Evolutionary conservation across 2,888 invertebrate species (phyloP), one percentile per base, ranked within the genome.

Genomic region (Agrochola macilenta): DNA sequence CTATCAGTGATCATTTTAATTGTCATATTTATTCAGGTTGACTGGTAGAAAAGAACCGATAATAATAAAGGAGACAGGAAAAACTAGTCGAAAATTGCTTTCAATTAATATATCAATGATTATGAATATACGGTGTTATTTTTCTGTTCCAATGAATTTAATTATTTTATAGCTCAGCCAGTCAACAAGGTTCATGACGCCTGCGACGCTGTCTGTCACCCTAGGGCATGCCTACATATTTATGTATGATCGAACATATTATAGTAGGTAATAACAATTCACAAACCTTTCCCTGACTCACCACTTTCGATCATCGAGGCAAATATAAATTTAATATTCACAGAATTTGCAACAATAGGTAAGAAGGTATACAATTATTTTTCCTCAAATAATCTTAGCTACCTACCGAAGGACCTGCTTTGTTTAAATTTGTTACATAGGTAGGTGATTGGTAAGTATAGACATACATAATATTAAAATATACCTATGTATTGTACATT

Each of bases 331-430:
- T n/a, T n/a, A n/a, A n/a, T n/a, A n/a, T n/a, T n/a, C n/a, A n/a
- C n/a, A n/a, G n/a, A n/a, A n/a, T n/a, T n/a, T n/a, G n/a, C n/a
- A n/a, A n/a, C n/a, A n/a, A n/a, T n/a, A n/a, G n/a, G n/a, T n/a
- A n/a, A n/a, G n/a, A n/a, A n/a, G n/a, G n/a, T n/a, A 30, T 30
- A 30, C 39, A 76, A 61, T 20, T 54, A 43, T 43, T 76, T 76
- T 30, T 52, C 30, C 30, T 74, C 8, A 46, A 46, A n/a, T 58
- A 12, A 49, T 49, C 39, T 23, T 30, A 3, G 5, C 39, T 75
- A 46, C 30, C 74, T 57, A 54, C 52, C 12, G 70, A 73, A 5
- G 14, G 0, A 57, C 20, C n/a, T 46, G 20, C 5, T 57, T 66
- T n/a, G 11, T 35, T 54, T 11, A 20, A 54, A 66, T 49, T 30